phyloP scores from a whole-genome alignment of 2,113 vertebrate genomes.

The Puma concolor region DNA sequence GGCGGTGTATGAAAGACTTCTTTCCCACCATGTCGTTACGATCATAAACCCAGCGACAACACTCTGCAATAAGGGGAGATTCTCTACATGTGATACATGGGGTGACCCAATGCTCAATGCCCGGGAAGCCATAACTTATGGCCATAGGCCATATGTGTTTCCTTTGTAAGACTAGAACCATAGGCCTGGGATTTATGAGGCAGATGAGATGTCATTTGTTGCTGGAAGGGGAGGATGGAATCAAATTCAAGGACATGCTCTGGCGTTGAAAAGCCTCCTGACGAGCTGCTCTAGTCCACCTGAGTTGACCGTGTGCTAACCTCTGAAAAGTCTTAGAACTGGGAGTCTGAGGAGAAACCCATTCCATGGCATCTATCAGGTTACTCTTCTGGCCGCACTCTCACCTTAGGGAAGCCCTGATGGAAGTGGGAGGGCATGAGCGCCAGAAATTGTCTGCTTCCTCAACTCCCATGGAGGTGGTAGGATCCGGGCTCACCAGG shows the following conservation, averaged over 20 bases:
- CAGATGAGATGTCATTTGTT: not conserved
- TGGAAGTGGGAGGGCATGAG: not conserved
- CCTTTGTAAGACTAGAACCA: not conserved
- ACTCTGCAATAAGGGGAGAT: not conserved
- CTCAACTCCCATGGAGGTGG: not conserved
- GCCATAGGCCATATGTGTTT: not conserved
- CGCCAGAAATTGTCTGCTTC: not conserved
- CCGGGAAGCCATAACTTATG: not conserved
- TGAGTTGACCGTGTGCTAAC: not conserved
- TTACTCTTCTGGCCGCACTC: not conserved
- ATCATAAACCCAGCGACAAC: not conserved
- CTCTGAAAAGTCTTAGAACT: conserved; percentile 8
- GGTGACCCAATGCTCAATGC: not conserved
- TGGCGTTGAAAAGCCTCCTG: not conserved
- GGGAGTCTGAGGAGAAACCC: not conserved
- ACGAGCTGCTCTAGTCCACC: not conserved
- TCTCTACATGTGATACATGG: not conserved
- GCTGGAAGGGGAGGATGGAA: not conserved
- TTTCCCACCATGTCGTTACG: not conserved
- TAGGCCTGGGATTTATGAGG: not conserved
- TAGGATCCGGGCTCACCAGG: not conserved
- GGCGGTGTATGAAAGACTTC: not conserved
- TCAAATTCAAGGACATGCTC: conserved; percentile 1
- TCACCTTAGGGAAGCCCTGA: not conserved
- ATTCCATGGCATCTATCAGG: not conserved